phyloP scores from a whole-genome alignment of 2,113 vertebrate genomes.

The Serinus canaria region DNA sequence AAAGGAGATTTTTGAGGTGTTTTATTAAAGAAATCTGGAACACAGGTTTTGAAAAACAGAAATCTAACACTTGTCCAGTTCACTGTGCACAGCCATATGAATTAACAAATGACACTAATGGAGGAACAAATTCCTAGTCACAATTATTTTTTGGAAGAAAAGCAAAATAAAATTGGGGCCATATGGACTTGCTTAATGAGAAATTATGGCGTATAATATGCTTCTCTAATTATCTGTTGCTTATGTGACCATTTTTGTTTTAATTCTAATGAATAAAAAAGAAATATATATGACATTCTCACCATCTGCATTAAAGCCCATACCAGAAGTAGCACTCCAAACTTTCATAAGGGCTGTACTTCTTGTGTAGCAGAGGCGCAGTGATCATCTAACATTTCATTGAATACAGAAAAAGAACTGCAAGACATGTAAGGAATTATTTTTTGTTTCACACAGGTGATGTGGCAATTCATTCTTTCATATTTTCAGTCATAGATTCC shows the following conservation, averaged over 20 bases:
- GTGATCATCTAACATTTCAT: neutral
- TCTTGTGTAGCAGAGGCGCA: neutral
- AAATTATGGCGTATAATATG: slow-evolving; percentile 23
- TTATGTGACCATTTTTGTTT: neutral
- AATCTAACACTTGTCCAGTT: slow-evolving; percentile 21
- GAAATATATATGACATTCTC: neutral
- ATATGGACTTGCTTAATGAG: slow-evolving; percentile 53
- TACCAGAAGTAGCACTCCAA: neutral
- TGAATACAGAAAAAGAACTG: neutral
- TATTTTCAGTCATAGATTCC: neutral
- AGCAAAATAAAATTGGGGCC: slow-evolving; percentile 5
- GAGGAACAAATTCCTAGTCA: slow-evolving; percentile 45
- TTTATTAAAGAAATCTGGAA: slow-evolving; percentile 4
- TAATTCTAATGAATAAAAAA: neutral
- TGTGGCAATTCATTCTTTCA: neutral
- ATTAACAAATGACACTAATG: slow-evolving; percentile 35
- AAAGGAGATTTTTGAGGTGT: neutral
- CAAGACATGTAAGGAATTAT: neutral
- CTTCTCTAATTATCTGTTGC: neutral
- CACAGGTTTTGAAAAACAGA: neutral
- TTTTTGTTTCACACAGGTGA: neutral
- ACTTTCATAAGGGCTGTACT: neutral
- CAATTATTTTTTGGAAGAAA: slow-evolving; percentile 48
- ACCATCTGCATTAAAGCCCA: neutral
- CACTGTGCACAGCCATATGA: slow-evolving; percentile 13